Conservation (phyloP, 2,113 vertebrate genomes). For the Dolichotis patagonum region DNA sequence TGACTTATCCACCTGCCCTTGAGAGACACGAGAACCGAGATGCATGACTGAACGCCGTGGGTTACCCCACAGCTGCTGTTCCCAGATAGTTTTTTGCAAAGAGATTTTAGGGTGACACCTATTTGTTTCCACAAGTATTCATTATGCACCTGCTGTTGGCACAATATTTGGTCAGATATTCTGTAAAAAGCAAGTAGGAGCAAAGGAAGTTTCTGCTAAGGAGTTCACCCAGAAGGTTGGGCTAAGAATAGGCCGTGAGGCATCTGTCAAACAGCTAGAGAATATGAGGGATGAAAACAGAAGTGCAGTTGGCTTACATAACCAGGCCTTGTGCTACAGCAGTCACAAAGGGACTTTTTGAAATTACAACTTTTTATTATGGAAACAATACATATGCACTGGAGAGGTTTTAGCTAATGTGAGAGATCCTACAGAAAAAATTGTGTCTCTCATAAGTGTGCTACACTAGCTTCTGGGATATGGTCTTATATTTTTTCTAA, state of each 20-base stretch:
- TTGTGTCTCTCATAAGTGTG: not conserved
- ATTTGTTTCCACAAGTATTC: constrained; percentile 44
- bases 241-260: not conserved
- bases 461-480: not conserved
- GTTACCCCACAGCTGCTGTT: constrained; percentile 21
- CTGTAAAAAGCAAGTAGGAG: not conserved
- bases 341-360: not conserved
- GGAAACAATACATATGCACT: not conserved
- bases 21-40: not conserved
- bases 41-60: fast-evolving
- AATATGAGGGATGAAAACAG: not conserved
- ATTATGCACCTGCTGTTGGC: not conserved
- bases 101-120: constrained; percentile 45
- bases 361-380: not conserved
- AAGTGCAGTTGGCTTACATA: not conserved
- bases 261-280: not conserved
- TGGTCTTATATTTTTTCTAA: not conserved
- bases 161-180: not conserved
- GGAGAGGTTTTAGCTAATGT: not conserved
- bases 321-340: not conserved
- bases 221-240: not conserved
- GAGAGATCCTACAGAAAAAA: not conserved
- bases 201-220: not conserved
- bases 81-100: constrained; percentile 1
- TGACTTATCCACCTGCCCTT: constrained; percentile 21